A percentile compares a stretch with the other conserved stretches of the same genome.
phyloP scores from a whole-genome alignment of 2,113 vertebrate genomes.

The Macquaria australasica region DNA sequence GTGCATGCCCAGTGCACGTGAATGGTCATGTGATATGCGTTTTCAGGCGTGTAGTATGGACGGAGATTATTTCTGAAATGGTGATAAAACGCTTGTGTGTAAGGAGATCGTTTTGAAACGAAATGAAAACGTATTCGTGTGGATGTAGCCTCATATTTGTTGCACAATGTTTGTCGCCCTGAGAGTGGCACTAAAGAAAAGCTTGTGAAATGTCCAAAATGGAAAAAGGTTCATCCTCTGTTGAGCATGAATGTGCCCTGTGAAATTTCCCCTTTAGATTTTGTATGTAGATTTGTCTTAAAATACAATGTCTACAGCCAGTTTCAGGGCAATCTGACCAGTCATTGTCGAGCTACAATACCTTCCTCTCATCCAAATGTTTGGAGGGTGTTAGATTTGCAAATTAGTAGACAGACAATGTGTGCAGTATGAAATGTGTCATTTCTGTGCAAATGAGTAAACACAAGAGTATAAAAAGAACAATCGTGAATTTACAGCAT shows the following conservation, averaged over 20 bases:
- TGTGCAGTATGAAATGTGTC: neutral
- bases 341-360: neutral
- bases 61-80: no score
- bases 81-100: no score
- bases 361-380: neutral
- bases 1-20: no score
- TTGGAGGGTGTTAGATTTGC: neutral
- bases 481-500: neutral
- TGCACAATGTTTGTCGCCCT: neutral
- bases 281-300: neutral
- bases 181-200: neutral
- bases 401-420: neutral
- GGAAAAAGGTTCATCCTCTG: neutral
- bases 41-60: no score
- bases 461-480: neutral
- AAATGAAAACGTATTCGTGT: no score
- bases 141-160: no score
- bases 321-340: neutral
- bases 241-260: neutral
- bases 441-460: neutral
- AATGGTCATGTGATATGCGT: no score
- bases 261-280: neutral
- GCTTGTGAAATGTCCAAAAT: constrained; percentile 2
- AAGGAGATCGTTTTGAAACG: no score
- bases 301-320: neutral